These are phyloP conservation scores for Alloplasta piceator DNA, from an alignment of 2,888 invertebrate genomes.

Conservation along the genomic window DNA sequence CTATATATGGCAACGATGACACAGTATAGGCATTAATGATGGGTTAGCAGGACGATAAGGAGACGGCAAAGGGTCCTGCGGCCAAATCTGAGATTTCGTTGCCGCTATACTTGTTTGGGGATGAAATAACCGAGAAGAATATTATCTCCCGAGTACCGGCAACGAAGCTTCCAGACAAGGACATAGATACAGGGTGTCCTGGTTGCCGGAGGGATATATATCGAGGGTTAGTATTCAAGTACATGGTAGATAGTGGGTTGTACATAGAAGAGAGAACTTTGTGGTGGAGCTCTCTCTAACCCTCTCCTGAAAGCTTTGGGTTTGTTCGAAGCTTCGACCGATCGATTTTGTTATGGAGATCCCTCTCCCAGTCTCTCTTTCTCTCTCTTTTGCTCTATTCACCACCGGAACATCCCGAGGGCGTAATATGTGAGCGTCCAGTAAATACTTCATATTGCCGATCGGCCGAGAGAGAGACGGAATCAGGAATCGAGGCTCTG, in stretches of 20 bases:
- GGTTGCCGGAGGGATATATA: constrained; percentile 14
- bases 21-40: constrained; percentile 35
- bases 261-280: constrained; percentile 29
- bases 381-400: too few relatives aligned
- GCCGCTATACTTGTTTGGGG: neutral
- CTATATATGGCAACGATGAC: constrained; percentile 10
- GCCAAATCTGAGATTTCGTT: constrained; percentile 18
- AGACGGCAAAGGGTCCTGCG: neutral
- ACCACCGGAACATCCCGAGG: constrained; percentile 61
- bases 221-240: neutral
- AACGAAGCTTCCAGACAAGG: constrained; percentile 17
- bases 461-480: constrained; percentile 19
- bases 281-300: too few relatives aligned
- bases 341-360: constrained; percentile 74
- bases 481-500: constrained; percentile 52
- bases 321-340: constrained; percentile 62
- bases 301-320: constrained; percentile 21
- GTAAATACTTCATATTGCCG: constrained; percentile 74
- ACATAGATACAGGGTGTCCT: constrained; percentile 7
- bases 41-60: constrained; percentile 31
- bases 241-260: constrained; percentile 6
- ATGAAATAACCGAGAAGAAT: constrained; percentile 38
- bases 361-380: too few relatives aligned
- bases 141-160: constrained; percentile 41
- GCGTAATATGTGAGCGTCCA: constrained; percentile 70